Evolutionary conservation across 2,888 invertebrate species (phyloP).

Genomic region (Orgyia antiqua): DNA sequence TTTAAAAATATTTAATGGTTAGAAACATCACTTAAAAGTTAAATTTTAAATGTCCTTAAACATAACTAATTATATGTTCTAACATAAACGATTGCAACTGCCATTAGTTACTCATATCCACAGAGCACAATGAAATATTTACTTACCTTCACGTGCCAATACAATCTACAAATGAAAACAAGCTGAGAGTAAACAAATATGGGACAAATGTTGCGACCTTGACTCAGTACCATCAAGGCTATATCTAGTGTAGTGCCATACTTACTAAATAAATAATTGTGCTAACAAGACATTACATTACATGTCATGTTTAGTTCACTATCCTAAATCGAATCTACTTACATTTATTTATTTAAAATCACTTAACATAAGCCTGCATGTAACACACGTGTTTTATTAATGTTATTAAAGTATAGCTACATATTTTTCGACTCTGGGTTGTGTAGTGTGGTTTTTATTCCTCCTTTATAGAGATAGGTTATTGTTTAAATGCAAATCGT

Average conservation of each 20-base stretch:
- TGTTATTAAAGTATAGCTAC: too few relatives aligned
- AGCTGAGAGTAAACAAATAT: constrained; percentile 13
- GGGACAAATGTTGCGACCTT: constrained; percentile 41
- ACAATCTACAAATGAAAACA: constrained; percentile 20
- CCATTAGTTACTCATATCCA: constrained; percentile 1
- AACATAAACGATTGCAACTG: background rate
- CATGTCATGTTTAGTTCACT: constrained; percentile 1
- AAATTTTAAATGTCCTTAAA: too few relatives aligned
- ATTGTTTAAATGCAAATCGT: too few relatives aligned
- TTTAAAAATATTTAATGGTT: too few relatives aligned
- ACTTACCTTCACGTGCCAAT: constrained; percentile 12
- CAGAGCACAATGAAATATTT: constrained; percentile 4
- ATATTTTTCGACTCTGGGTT: too few relatives aligned
- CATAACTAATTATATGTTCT: too few relatives aligned
- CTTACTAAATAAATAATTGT: constrained; percentile 27
- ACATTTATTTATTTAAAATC: too few relatives aligned
- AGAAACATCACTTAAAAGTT: too few relatives aligned
- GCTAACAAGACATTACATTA: constrained; percentile 26
- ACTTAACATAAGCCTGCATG: too few relatives aligned
- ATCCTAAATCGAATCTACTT: background rate
- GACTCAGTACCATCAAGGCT: constrained; percentile 47
- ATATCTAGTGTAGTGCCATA: constrained; percentile 21
- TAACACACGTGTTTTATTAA: too few relatives aligned
- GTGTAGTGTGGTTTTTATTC: too few relatives aligned
- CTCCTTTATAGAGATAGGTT: too few relatives aligned